A percentile compares a stretch with the other conserved stretches of the same genome.
These are phyloP conservation scores for Heterodera filipjevi DNA, from an alignment of 2,888 invertebrate genomes.

Conservation along the genomic window DNA sequence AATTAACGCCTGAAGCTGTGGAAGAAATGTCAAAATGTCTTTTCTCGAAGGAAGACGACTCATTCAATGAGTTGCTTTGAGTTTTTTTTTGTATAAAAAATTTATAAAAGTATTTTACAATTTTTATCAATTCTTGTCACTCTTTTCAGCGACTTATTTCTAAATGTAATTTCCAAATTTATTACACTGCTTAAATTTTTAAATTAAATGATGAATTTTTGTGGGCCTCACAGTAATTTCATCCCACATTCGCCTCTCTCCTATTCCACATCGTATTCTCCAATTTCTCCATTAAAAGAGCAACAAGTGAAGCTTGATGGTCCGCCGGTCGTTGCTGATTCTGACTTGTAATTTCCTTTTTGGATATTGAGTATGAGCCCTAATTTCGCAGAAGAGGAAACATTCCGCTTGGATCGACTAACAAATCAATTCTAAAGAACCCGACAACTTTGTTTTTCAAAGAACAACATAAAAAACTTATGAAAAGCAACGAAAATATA, in stretches of 20 bases:
- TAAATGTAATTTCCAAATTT: too few species aligned
- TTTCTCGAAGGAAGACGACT: slow-evolving; percentile 14
- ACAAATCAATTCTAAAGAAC: slow-evolving; percentile 23
- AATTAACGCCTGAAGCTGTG: slow-evolving; percentile 12
- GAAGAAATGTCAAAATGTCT: slow-evolving; percentile 24
- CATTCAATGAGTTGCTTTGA: slow-evolving; percentile 24
- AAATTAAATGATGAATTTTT: slow-evolving; percentile 14
- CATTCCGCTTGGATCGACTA: background rate
- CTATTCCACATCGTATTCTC: slow-evolving; percentile 9
- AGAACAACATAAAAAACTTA: background rate
- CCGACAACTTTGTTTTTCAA: background rate
- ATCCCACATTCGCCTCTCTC: slow-evolving; percentile 21
- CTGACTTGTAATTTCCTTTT: background rate
- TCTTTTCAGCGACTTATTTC: too few species aligned
- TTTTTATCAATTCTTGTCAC: too few species aligned
- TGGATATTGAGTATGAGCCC: background rate
- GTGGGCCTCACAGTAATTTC: slow-evolving; percentile 19
- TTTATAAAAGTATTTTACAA: too few species aligned
- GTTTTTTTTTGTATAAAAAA: background rate
- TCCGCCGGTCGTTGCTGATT: background rate
- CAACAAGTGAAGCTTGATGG: background rate
- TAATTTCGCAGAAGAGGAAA: background rate
- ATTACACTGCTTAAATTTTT: too few species aligned
- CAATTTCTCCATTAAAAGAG: slow-evolving; percentile 1
- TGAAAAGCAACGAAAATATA: background rate